Evolutionary conservation across 2,113 vertebrate genomes (phyloP), one percentile per base, ranked within the genome.

Genomic region (Ammodytes dubius): DNA sequence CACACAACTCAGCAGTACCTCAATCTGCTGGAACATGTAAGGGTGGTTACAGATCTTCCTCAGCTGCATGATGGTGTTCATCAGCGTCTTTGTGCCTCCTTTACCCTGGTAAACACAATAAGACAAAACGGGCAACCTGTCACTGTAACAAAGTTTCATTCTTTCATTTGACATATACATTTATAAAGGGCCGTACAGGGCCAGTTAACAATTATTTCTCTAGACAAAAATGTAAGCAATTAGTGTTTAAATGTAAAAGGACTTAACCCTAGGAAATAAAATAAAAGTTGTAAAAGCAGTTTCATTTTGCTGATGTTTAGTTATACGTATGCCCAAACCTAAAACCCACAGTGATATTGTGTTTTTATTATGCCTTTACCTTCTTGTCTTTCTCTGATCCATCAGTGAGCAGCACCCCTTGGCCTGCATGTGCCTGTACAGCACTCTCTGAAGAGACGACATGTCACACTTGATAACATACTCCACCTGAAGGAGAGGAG

Each of bases 31-130:
- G 87, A 99, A 99, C 97, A 99, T 99, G 90, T 99, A 99, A 0
- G 50, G 98, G 94, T 99, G 98, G 92, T 99, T 99, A 69, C 98
- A 99, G 93, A 99, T 99, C 94, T 99, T 99, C 75, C 98, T 92
- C 84, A 99, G 95, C 93, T 99, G 98, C 98, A 99, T 99, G 89
- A 99, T 99, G 10, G 98, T 99, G 93, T 99, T 99, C 98, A 99
- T 99, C 69, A 99, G 84, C 0, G 98, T 99, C 92, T 99, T 99
- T 0, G 98, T 99, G 58, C 98, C 98, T 0, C 98, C 98, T 91
- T 99, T 99, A 10, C 98, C 98, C 98, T 99, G 93, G 0, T 46
- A 49, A 46, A 53, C 76, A 45, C 2, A 43, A 47, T 0, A 27
- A 50, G 37, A 69, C 27, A 11, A 54, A 74, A 40, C 0, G 2